These are phyloP conservation scores for Sparidentex hasta DNA, from an alignment of 2,797 vertebrate species.

Conservation along the genomic window DNA sequence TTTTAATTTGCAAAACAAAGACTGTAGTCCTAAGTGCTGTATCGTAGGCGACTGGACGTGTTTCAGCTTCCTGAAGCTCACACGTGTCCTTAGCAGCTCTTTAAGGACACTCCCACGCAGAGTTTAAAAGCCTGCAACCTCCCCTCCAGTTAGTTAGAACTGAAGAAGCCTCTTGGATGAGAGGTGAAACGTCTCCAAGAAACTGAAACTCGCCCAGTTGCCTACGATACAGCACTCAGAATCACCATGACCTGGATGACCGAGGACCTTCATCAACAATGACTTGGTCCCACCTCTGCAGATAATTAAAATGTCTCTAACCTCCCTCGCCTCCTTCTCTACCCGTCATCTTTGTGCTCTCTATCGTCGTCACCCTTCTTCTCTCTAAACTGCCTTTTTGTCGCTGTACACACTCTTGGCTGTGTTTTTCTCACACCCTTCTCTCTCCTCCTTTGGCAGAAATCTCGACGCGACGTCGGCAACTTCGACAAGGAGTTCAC, in stretches of 20 bases:
- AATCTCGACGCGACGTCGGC: constrained; percentile 92
- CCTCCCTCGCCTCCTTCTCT: constrained; percentile 30
- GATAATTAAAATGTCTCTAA: constrained; percentile 32
- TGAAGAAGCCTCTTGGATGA: too few relatives aligned
- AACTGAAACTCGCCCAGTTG: too few relatives aligned
- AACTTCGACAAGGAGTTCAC: constrained; percentile 99
- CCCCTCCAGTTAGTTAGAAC: too few relatives aligned
- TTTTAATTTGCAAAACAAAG: not conserved
- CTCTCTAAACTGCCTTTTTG: not conserved
- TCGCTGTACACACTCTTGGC: not conserved
- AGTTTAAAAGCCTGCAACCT: too few relatives aligned
- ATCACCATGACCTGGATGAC: too few relatives aligned
- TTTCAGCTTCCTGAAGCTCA: too few relatives aligned
- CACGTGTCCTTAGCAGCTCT: too few relatives aligned
- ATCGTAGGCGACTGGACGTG: too few relatives aligned
- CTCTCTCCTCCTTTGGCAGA: constrained; percentile 83
- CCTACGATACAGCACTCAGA: too few relatives aligned
- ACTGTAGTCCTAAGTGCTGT: not conserved
- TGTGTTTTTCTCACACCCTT: not conserved
- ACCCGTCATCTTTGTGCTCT: constrained; percentile 61
- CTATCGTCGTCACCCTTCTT: constrained; percentile 16
- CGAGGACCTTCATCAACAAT: too few relatives aligned
- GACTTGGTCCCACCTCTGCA: constrained; percentile 41
- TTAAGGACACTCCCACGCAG: too few relatives aligned
- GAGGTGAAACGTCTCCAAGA: too few relatives aligned